Conservation (phyloP, 2,888 invertebrate genomes). For the Drosophila neonasuta region DNA sequence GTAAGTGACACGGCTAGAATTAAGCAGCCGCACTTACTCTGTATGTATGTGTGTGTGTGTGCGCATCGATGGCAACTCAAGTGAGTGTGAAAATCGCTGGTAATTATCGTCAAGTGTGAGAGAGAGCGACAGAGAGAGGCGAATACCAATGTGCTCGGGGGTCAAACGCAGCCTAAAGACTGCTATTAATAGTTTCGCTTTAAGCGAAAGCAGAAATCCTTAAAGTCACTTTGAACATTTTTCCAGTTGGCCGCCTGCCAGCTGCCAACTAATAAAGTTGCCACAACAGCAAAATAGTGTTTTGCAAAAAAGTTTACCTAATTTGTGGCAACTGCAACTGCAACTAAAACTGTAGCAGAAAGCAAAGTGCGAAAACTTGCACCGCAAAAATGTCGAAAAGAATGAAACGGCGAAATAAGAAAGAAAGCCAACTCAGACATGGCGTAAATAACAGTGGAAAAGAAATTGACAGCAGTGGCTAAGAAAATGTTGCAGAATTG, state of each 20-base stretch:
- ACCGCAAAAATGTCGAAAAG: slow-evolving; percentile 21
- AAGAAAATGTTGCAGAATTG: slow-evolving; percentile 13
- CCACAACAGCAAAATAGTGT: slow-evolving; percentile 32
- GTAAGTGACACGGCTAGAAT: slow-evolving; percentile 65
- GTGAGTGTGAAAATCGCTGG: slow-evolving; percentile 65
- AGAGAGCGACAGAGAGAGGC: neutral
- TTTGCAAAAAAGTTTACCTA: slow-evolving; percentile 59
- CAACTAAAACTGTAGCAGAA: slow-evolving; percentile 10
- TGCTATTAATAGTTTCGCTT: slow-evolving; percentile 51
- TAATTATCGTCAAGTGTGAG: slow-evolving; percentile 40
- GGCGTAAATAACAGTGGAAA: slow-evolving; percentile 4
- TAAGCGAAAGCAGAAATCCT: slow-evolving; percentile 10
- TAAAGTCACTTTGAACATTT: slow-evolving; percentile 8
- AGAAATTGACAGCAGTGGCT: slow-evolving; percentile 26
- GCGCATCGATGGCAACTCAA: slow-evolving; percentile 61
- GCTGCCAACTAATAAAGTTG: slow-evolving; percentile 67
- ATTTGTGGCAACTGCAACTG: slow-evolving; percentile 55
- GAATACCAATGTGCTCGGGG: neutral
- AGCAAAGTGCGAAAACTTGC: slow-evolving; percentile 49
- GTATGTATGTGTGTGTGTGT: slow-evolving; percentile 31
- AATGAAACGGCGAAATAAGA: slow-evolving; percentile 1
- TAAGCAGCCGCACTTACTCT: slow-evolving; percentile 33
- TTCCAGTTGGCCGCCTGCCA: slow-evolving; percentile 61
- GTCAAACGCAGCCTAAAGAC: slow-evolving; percentile 12
- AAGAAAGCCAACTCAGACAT: neutral